phyloP scores from a whole-genome alignment of 2,797 vertebrate genomes.

The Amazona ochrocephala region DNA sequence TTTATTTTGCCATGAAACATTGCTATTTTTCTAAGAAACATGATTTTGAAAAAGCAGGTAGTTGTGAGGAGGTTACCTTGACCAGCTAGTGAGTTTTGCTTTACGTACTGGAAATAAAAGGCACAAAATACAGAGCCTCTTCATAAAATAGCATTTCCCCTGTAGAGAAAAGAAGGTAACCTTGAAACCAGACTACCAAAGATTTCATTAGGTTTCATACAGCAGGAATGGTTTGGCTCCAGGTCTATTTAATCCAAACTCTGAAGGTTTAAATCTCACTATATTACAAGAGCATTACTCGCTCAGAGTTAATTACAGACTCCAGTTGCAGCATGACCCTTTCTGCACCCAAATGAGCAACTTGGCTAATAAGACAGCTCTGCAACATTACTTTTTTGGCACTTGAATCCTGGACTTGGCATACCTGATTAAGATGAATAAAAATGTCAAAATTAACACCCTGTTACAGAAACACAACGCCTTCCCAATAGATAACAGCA shows the following conservation, averaged over 20 bases:
- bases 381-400: background rate
- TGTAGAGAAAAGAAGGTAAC: background rate
- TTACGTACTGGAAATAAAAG: background rate
- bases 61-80: background rate
- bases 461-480: background rate
- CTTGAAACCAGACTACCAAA: background rate
- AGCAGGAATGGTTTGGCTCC: background rate
- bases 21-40: background rate
- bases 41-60: background rate
- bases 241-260: background rate
- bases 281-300: background rate
- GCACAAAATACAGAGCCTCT: background rate
- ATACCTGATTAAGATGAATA: background rate
- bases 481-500: background rate
- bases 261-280: background rate
- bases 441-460: background rate
- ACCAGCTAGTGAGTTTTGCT: background rate
- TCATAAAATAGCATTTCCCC: background rate
- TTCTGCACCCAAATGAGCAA: background rate
- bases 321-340: background rate
- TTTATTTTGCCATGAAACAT: background rate
- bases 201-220: conserved; percentile 1
- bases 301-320: background rate
- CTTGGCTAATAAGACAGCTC: background rate
- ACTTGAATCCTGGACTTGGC: background rate